These are phyloP conservation scores for Emydocephalus ijimae DNA, from an alignment of 2,113 vertebrate genomes.

Conservation along the genomic window DNA sequence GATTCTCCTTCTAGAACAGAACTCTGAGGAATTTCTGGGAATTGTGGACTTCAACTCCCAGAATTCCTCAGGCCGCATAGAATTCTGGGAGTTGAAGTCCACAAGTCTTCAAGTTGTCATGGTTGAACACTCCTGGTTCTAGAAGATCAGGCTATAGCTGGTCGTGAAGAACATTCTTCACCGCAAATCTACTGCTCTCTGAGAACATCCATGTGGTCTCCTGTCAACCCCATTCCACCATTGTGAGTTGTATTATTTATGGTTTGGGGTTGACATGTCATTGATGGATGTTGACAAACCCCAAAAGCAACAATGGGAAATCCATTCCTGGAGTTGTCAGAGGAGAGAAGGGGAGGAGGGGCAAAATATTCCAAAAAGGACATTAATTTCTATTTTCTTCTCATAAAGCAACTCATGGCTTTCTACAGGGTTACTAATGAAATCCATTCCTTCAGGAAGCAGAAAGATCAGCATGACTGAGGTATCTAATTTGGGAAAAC, in stretches of 20 bases:
- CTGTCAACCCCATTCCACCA: neutral
- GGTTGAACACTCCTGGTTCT: neutral
- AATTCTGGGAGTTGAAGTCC: neutral
- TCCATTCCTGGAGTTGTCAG: neutral
- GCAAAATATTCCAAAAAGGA: neutral
- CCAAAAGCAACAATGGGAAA: neutral
- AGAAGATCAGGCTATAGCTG: neutral
- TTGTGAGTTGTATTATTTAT: neutral
- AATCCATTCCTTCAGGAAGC: neutral
- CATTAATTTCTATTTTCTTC: neutral
- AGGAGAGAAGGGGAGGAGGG: too few species aligned
- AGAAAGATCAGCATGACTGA: neutral
- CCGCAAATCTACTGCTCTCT: neutral
- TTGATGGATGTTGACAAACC: neutral
- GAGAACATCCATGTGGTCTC: neutral
- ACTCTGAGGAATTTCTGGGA: too few species aligned
- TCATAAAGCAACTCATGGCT: neutral
- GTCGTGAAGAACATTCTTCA: neutral
- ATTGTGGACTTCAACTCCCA: too few species aligned
- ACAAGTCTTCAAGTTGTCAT: neutral
- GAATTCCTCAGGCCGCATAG: too few species aligned
- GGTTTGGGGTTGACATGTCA: neutral
- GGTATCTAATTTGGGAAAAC: neutral
- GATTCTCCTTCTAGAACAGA: neutral
- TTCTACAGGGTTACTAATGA: neutral